phyloP scores from a whole-genome alignment of 2,888 invertebrate species.

The Chironomus riparius region DNA sequence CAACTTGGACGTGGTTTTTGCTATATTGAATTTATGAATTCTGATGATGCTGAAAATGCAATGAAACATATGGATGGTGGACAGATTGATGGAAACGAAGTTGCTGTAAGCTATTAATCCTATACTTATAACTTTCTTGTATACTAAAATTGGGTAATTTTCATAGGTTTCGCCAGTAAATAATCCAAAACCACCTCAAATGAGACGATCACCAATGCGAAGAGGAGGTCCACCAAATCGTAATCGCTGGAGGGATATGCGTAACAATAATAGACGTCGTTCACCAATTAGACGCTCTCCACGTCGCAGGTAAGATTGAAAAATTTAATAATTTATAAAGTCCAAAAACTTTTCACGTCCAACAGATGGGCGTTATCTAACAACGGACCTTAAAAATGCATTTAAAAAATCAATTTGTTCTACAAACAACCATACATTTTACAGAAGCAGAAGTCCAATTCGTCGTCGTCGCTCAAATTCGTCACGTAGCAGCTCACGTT shows the following conservation, averaged over 20 bases:
- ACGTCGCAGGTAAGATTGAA: background rate
- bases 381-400: too few relatives aligned
- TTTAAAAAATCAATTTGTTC: too few relatives aligned
- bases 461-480: constrained; percentile 42
- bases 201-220: constrained; percentile 17
- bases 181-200: background rate
- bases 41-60: constrained; percentile 96
- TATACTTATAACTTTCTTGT: too few relatives aligned
- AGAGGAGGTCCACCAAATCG: background rate
- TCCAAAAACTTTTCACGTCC: too few relatives aligned
- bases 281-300: constrained; percentile 16
- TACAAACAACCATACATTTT: too few relatives aligned
- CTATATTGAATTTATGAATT: constrained; percentile 87
- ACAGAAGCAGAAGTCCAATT: constrained; percentile 37
- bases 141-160: background rate
- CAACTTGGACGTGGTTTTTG: constrained; percentile 87
- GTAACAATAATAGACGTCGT: background rate
- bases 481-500: constrained; percentile 38
- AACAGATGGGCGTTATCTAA: too few relatives aligned
- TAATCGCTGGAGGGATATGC: background rate
- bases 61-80: constrained; percentile 99
- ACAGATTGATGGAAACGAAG: constrained; percentile 92
- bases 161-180: background rate
- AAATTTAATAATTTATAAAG: background rate
- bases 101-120: constrained; percentile 53